phyloP scores from a whole-genome alignment of 2,797 vertebrate genomes.

The Discoglossus pictus region DNA sequence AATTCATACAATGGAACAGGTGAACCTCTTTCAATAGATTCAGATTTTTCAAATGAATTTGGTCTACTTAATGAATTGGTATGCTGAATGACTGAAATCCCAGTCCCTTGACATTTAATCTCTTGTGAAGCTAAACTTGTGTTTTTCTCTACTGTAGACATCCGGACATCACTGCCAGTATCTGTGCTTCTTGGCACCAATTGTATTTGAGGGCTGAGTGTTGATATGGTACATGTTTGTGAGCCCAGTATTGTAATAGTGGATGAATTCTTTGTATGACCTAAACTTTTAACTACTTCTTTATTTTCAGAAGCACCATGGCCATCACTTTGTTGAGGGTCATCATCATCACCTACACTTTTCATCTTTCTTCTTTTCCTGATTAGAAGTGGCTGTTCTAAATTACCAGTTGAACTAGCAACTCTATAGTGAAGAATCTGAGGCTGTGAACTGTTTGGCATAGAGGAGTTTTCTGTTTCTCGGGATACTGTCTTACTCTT shows the following conservation, averaged over 20 bases:
- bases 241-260: constrained; percentile 64
- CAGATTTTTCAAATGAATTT: constrained; percentile 87
- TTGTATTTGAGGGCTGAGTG: constrained; percentile 82
- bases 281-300: constrained; percentile 58
- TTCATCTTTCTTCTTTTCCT: constrained; percentile 97
- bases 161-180: constrained; percentile 71
- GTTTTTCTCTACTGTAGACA: constrained; percentile 76
- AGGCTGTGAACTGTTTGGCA: constrained; percentile 69
- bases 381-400: constrained; percentile 89
- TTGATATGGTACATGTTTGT: constrained; percentile 67
- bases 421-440: constrained; percentile 78
- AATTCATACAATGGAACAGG: constrained; percentile 75
- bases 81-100: constrained; percentile 96
- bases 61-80: constrained; percentile 94
- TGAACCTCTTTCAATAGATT: constrained; percentile 80
- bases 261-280: constrained; percentile 61
- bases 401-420: constrained; percentile 68
- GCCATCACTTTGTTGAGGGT: constrained; percentile 84
- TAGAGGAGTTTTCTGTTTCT: constrained; percentile 81
- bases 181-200: constrained; percentile 75
- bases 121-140: constrained; percentile 72
- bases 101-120: constrained; percentile 87
- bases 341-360: constrained; percentile 95
- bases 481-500: constrained; percentile 85
- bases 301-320: constrained; percentile 74